Conservation (phyloP, 2,797 vertebrate species). For the Gymnoscopelus microlampas region DNA sequence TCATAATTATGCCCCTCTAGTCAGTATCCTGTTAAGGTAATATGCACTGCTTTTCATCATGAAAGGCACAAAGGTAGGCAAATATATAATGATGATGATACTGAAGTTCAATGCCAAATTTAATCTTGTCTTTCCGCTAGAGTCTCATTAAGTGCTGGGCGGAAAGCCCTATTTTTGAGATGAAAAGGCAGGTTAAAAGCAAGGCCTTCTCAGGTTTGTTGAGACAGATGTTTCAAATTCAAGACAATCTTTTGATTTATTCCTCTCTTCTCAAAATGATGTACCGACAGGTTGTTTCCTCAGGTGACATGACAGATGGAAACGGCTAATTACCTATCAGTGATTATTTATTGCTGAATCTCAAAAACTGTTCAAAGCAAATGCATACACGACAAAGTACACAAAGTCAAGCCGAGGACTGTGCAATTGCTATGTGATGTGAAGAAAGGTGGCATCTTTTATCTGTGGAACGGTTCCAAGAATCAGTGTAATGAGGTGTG, state of each 20-base stretch:
- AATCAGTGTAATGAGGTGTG: no score
- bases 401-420: no score
- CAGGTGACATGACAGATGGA: slow-evolving; percentile 67
- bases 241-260: slow-evolving; percentile 54
- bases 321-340: slow-evolving; percentile 61
- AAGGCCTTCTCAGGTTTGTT: slow-evolving; percentile 30
- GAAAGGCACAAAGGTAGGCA: slow-evolving; percentile 48
- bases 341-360: slow-evolving; percentile 35
- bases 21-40: slow-evolving; percentile 46
- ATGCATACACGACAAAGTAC: not conserved
- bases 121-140: slow-evolving; percentile 24
- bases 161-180: slow-evolving; percentile 35
- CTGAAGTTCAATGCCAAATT: slow-evolving; percentile 49
- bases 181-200: slow-evolving; percentile 54
- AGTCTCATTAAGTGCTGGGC: slow-evolving; percentile 42
- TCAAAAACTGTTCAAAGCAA: slow-evolving; percentile 21
- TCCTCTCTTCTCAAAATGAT: slow-evolving; percentile 36
- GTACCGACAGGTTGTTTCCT: slow-evolving; percentile 40
- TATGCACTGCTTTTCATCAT: slow-evolving; percentile 27
- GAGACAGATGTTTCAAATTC: slow-evolving; percentile 46
- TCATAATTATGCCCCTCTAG: slow-evolving; percentile 64
- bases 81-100: slow-evolving; percentile 51
- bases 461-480: no score
- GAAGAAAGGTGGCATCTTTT: no score
- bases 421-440: no score